Conservation (phyloP, 1,140 invertebrate genomes). For the Drosophila equinoxialis region DNA sequence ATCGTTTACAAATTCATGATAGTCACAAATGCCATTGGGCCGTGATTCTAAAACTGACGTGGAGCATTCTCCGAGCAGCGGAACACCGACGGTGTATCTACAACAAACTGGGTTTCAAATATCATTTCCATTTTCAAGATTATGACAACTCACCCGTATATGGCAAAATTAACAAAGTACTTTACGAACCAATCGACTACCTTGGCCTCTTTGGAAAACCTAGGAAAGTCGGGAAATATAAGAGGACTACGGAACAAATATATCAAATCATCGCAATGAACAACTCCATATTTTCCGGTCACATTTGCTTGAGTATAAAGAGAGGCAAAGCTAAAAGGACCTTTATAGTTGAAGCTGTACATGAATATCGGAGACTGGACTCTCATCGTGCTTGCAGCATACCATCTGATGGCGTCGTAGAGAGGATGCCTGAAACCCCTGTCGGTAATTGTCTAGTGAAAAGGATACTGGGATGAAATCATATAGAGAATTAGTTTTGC, state of each 20-base stretch:
- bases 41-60: slow-evolving; percentile 37
- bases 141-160: not conserved
- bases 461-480: too few species aligned
- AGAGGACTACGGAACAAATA: slow-evolving; percentile 66
- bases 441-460: slow-evolving; percentile 50
- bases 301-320: slow-evolving; percentile 44
- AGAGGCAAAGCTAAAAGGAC: slow-evolving; percentile 44
- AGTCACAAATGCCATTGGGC: slow-evolving; percentile 24
- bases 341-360: slow-evolving; percentile 60
- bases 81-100: too few species aligned
- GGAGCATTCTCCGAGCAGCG: too few species aligned
- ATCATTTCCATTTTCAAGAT: not conserved
- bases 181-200: slow-evolving; percentile 33
- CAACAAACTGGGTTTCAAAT: too few species aligned
- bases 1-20: slow-evolving; percentile 57
- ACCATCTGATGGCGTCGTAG: slow-evolving; percentile 43
- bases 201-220: slow-evolving; percentile 41
- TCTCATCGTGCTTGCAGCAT: slow-evolving; percentile 23
- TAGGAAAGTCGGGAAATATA: slow-evolving; percentile 54
- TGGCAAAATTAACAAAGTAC: slow-evolving; percentile 23
- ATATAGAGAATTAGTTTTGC: too few species aligned
- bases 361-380: slow-evolving; percentile 48
- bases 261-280: slow-evolving; percentile 71
- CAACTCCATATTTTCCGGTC: slow-evolving; percentile 50
- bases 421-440: slow-evolving; percentile 62